Conservation (phyloP, 2,797 vertebrate species). For the Sparus aurata region DNA sequence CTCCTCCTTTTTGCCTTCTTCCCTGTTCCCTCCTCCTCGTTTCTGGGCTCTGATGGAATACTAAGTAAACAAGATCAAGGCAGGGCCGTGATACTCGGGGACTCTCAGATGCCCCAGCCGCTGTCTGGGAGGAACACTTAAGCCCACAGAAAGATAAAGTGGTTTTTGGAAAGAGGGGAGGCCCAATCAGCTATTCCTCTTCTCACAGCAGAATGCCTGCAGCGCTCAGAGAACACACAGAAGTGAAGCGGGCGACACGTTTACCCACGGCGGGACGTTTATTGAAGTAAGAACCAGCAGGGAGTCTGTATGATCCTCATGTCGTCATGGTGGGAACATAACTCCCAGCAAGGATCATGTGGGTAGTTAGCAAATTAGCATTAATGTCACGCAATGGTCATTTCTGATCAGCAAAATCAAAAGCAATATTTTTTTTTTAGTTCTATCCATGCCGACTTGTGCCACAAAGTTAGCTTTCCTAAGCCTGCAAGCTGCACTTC, state of each 20-base stretch:
- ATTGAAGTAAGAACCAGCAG: neutral
- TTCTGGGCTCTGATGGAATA: constrained; percentile 65
- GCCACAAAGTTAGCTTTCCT: too few species aligned
- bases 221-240: constrained; percentile 15
- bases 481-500: too few species aligned
- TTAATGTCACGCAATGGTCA: too few species aligned
- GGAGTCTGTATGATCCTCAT: neutral
- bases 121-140: constrained; percentile 61
- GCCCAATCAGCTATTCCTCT: constrained; percentile 43
- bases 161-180: constrained; percentile 34
- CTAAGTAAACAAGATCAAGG: constrained; percentile 79
- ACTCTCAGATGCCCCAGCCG: constrained; percentile 46
- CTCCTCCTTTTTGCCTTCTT: constrained; percentile 4
- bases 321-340: neutral
- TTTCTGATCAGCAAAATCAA: too few species aligned
- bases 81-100: constrained; percentile 47
- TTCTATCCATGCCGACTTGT: too few species aligned
- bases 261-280: constrained; percentile 1
- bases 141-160: constrained; percentile 60
- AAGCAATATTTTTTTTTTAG: too few species aligned
- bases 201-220: constrained; percentile 33
- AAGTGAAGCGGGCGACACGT: neutral
- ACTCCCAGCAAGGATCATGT: neutral
- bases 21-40: constrained; percentile 29
- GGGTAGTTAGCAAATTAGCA: neutral